Conservation (phyloP, 2,888 invertebrate genomes). For the Mellilla xanthometata region DNA sequence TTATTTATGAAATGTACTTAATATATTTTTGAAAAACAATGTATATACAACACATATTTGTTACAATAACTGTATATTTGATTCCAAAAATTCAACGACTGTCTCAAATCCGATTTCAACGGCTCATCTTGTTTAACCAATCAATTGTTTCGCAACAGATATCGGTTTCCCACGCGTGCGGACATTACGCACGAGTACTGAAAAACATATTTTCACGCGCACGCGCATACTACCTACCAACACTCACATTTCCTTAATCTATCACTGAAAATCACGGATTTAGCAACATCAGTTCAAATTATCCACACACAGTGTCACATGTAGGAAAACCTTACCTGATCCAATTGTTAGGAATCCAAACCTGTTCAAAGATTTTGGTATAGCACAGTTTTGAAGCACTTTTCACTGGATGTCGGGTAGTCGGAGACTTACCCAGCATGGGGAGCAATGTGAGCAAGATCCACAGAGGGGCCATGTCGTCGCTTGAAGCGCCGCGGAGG, state of each 20-base stretch:
- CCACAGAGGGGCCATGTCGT: conserved; percentile 77
- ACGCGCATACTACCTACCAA: conserved; percentile 38
- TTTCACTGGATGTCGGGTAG: conserved; percentile 33
- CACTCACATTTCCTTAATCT: conserved; percentile 44
- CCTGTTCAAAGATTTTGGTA: conserved; percentile 41
- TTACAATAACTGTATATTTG: too few species aligned
- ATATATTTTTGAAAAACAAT: too few species aligned
- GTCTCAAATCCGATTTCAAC: too few species aligned
- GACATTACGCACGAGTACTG: conserved; percentile 49
- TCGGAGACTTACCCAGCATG: conserved; percentile 69
- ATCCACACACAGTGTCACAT: too few species aligned
- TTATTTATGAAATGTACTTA: too few species aligned
- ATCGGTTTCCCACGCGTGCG: conserved; percentile 54
- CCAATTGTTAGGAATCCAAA: conserved; percentile 1
- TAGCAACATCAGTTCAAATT: too few species aligned
- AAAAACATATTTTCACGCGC: conserved; percentile 45
- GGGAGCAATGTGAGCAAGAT: conserved; percentile 75
- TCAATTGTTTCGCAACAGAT: conserved; percentile 26
- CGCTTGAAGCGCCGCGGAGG: conserved; percentile 71
- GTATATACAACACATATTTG: too few species aligned
- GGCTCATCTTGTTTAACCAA: background rate
- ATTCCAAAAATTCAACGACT: too few species aligned
- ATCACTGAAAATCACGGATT: conserved; percentile 10
- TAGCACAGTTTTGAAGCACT: conserved; percentile 37
- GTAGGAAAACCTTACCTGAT: conserved; percentile 10